Evolutionary conservation across 2,797 vertebrate genomes (phyloP).

Genomic region (Lithobates pipiens): DNA sequence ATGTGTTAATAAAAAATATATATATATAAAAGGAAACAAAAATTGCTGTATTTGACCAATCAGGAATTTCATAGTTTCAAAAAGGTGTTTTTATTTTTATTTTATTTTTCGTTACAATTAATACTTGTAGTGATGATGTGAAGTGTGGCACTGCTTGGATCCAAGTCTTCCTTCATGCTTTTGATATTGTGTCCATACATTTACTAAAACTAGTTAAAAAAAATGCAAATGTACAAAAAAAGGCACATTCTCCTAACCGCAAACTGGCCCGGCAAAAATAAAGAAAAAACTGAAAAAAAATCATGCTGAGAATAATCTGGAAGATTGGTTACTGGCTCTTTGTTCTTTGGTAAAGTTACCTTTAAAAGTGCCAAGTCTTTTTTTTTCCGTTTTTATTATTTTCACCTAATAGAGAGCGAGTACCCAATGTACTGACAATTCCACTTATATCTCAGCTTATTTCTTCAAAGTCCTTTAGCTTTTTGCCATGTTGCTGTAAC

Average conservation of each 20-base stretch:
- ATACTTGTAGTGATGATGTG: conserved; percentile 87
- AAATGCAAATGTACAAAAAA: conserved; percentile 94
- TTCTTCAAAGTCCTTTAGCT: conserved; percentile 74
- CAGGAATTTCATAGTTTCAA: conserved; percentile 88
- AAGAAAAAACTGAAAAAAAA: conserved; percentile 79
- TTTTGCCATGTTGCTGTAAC: conserved; percentile 79
- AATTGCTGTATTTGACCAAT: conserved; percentile 80
- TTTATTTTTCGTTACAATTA: conserved; percentile 74
- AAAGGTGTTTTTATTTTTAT: conserved; percentile 64
- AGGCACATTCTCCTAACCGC: conserved; percentile 96
- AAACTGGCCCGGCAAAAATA: conserved; percentile 88
- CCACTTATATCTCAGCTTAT: conserved; percentile 79
- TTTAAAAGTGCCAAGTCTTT: conserved; percentile 92
- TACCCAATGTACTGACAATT: conserved; percentile 80
- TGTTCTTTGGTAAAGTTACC: conserved; percentile 96
- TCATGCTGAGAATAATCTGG: conserved; percentile 84
- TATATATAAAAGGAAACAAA: conserved; percentile 72
- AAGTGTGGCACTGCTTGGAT: conserved; percentile 92
- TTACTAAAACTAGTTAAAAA: conserved; percentile 85
- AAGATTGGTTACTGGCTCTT: conserved; percentile 87
- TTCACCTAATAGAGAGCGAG: conserved; percentile 86
- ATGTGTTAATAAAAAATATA: conserved; percentile 79
- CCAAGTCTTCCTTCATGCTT: conserved; percentile 91
- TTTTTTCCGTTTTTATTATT: conserved; percentile 74
- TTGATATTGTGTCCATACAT: conserved; percentile 83